These are phyloP conservation scores for Sterna hirundo DNA, from an alignment of 2,113 vertebrate species.

Conservation along the genomic window DNA sequence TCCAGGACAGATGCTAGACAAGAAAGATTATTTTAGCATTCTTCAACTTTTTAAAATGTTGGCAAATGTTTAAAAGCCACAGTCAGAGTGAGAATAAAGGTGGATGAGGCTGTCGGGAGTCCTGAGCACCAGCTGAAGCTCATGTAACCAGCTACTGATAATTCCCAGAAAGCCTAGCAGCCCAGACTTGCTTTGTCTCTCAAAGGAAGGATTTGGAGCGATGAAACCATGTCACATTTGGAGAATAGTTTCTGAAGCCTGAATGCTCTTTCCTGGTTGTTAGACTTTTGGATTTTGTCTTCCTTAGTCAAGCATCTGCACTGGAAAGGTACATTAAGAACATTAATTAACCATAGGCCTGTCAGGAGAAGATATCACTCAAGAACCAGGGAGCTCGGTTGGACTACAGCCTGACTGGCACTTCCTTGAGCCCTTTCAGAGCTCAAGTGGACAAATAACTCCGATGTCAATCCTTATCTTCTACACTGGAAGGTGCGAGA, in stretches of 20 bases:
- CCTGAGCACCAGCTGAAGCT: not conserved
- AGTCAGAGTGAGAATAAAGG: not conserved
- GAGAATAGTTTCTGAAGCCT: not conserved
- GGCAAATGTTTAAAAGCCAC: not conserved
- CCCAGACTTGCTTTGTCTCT: not conserved
- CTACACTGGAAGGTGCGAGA: not conserved
- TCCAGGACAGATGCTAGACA: not conserved
- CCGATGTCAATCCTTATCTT: conserved; percentile 22
- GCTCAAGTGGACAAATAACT: conserved; percentile 19
- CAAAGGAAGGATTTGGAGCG: not conserved
- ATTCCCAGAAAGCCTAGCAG: not conserved
- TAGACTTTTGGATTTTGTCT: not conserved
- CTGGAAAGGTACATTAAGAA: not conserved
- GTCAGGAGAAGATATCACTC: not conserved
- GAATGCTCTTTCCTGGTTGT: not conserved
- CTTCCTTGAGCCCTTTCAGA: not conserved
- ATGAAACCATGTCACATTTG: not conserved
- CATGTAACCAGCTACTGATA: not conserved
- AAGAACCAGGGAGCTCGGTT: not conserved
- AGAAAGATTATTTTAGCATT: not conserved
- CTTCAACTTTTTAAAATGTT: not conserved
- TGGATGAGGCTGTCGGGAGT: not conserved
- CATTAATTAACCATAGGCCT: not conserved
- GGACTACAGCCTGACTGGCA: not conserved
- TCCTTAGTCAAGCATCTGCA: not conserved